Conservation (phyloP, 2,888 invertebrate species). For the Lycia hirtaria region DNA sequence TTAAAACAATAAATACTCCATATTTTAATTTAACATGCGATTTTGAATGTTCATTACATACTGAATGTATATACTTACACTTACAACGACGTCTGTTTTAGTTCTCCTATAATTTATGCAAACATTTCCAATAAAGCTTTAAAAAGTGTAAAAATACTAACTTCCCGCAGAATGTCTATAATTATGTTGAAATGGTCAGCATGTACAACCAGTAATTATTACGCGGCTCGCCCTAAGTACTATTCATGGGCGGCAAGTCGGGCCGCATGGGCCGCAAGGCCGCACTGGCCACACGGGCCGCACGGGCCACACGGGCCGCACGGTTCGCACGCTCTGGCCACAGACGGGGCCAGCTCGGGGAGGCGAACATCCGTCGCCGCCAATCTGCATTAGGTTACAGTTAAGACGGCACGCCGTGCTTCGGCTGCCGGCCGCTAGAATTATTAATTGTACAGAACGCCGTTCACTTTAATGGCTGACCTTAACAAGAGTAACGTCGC, state of each 20-base stretch:
- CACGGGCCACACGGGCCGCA: not conserved
- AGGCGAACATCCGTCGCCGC: not conserved
- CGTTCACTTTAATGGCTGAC: conserved; percentile 1
- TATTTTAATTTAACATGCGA: no score
- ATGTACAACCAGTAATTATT: not conserved
- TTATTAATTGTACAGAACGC: conserved; percentile 9
- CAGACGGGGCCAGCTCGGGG: no score
- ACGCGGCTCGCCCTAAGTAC: not conserved
- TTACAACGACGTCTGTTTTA: no score
- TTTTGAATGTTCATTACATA: no score
- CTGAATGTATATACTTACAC: no score
- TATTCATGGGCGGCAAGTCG: not conserved
- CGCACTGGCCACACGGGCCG: not conserved
- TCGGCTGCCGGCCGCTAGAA: not conserved
- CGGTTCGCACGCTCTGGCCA: not conserved
- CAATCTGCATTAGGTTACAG: conserved; percentile 1
- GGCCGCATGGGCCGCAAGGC: no score
- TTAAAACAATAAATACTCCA: no score
- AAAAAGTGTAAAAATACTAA: not conserved
- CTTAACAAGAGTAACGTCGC: conserved; percentile 8
- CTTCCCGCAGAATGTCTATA: not conserved
- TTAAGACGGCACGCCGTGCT: not conserved
- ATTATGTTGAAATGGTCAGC: not conserved
- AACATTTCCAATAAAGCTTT: not conserved
- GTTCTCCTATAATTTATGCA: no score